A percentile compares a stretch with the other conserved stretches of the same genome.
These are phyloP conservation scores for Mycteria americana DNA, from an alignment of 2,797 vertebrate species.

Conservation along the genomic window DNA sequence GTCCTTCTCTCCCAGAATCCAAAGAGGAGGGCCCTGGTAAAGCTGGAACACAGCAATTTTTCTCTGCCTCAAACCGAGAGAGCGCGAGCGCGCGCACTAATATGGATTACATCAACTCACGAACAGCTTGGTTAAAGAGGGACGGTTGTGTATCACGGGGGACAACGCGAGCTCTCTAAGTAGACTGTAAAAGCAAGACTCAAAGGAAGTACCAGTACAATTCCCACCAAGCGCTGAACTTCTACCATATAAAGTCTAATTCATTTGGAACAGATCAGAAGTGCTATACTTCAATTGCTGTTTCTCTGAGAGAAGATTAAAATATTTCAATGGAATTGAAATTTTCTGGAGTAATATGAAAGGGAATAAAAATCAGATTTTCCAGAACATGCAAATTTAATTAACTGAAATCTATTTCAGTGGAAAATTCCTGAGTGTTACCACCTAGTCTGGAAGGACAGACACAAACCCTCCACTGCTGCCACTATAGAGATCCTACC, in stretches of 20 bases:
- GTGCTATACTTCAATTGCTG: not conserved
- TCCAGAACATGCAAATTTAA: not conserved
- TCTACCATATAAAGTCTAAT: not conserved
- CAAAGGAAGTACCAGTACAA: not conserved
- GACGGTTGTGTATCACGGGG: not conserved
- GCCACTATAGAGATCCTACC: not conserved
- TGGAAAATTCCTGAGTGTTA: not conserved
- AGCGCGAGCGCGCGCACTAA: accelerated
- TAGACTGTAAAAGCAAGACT: not conserved
- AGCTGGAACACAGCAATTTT: not conserved
- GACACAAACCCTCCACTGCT: not conserved
- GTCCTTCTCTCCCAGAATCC: not conserved
- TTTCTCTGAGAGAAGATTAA: slow-evolving; percentile 18
- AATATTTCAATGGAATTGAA: not conserved
- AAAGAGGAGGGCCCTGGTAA: not conserved
- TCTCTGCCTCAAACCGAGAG: not conserved
- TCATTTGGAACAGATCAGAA: not conserved
- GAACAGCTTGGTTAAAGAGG: not conserved
- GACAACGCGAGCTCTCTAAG: not conserved
- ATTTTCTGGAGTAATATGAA: not conserved
- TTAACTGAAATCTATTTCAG: not conserved
- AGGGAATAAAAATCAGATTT: not conserved
- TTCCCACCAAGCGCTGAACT: not conserved
- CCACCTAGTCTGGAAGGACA: not conserved
- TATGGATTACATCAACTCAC: not conserved